These are phyloP conservation scores for Ricordea florida DNA, from an alignment of 92 coral and sea anemone species.

Conservation along the genomic window DNA sequence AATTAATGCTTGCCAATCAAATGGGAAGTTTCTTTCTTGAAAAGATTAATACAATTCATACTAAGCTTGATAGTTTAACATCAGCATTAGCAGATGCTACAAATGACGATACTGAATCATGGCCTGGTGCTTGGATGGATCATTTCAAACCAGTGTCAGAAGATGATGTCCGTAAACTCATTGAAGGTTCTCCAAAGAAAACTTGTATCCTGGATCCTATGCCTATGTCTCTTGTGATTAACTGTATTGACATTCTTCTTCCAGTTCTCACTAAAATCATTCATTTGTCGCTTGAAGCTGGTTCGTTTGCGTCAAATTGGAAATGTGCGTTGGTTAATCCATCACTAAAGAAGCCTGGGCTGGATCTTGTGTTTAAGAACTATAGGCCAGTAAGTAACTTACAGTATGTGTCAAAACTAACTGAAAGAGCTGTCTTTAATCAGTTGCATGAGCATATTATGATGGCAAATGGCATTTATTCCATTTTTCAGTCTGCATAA, in stretches of 20 bases:
- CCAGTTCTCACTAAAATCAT: constrained; percentile 41
- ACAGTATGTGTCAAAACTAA: constrained; percentile 36
- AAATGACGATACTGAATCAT: not conserved
- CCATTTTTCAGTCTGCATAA: no score
- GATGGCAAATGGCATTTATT: no score
- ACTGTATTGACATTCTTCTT: not conserved
- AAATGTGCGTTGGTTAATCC: constrained; percentile 58
- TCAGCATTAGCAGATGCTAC: not conserved
- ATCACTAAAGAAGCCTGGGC: constrained; percentile 28
- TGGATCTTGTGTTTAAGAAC: constrained; percentile 24
- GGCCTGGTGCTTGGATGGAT: constrained; percentile 16
- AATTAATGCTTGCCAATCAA: not conserved
- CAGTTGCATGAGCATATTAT: constrained; percentile 34
- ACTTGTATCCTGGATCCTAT: constrained; percentile 10
- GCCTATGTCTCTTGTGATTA: constrained; percentile 14
- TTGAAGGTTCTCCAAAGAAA: constrained; percentile 12
- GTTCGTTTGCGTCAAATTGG: constrained; percentile 33
- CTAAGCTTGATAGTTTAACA: constrained; percentile 8
- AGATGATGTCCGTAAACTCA: constrained; percentile 33
- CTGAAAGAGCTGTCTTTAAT: constrained; percentile 40
- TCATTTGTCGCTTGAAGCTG: constrained; percentile 22
- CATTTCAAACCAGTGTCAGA: constrained; percentile 7
- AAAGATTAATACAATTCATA: constrained; percentile 21
- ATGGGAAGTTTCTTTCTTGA: constrained; percentile 27
- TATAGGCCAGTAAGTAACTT: constrained; percentile 49